Evolutionary conservation across 1,140 invertebrate species (phyloP), one percentile per base, ranked within the genome.

Genomic region (Papilio polytes): DNA sequence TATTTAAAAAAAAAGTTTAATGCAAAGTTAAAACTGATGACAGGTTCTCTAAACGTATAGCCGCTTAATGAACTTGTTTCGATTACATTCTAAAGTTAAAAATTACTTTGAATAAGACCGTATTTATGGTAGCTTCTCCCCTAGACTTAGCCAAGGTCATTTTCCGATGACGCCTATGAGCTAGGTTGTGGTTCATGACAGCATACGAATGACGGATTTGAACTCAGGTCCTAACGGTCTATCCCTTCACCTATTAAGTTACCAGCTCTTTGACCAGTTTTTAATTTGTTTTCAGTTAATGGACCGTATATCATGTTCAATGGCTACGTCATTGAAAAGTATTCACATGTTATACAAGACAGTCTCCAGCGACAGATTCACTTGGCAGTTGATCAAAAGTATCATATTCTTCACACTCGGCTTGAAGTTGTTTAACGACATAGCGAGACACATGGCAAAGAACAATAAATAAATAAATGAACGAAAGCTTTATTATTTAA

Each of bases 341-440:
- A 77, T 48, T 12, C 53, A 78, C 15, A 56, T 81, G n/a, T 74
- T 81, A 8, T 86, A 81, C 78, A 74, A n/a, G 8, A 85, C 78
- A 76, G 48, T 86, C 18, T 72, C 72, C 2, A 51, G 74, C 13
- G 85, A 91, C 13, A 85, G 85, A 46, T 90, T 83, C 66, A 85
- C 56, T 31, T 88, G 85, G 86, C 85, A 89, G 12, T 73, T 93
- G 13, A 80, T 89, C 20, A 91, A 90, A 70, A 90, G 89, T 46
- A 74, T 91, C n/a, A 74, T 83, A 18, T 88, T 88, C 78, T 93
- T 94, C 63, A 74, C 81, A 4, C 15, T 92, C 9, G 90, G 91
- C 0, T 46, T 94, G n/a, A 94, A 92, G 82, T 73, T 92, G n/a
- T 91, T 91, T 72, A 26, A 82, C 20, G 92, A 93, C 77, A 13